phyloP scores from a whole-genome alignment of 2,113 vertebrate genomes.

The Melanotaenia duboulayi region DNA sequence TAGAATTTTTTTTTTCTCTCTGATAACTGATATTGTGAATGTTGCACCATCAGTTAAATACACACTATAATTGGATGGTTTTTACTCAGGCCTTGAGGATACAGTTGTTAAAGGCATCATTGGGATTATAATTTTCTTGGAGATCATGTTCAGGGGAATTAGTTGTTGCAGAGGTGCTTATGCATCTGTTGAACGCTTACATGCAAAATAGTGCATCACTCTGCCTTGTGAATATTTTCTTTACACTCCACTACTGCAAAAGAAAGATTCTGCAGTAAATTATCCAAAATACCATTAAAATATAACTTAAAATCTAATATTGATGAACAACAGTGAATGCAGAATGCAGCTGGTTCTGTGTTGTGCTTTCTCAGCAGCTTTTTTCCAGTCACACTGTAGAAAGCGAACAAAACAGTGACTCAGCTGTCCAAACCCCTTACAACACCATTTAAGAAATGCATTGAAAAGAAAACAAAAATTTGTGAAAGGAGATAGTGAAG shows the following conservation, averaged over 20 bases:
- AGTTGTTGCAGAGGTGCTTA: constrained; percentile 13
- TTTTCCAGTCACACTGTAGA: not conserved
- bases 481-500: not conserved
- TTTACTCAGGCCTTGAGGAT: too few species aligned
- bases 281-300: constrained; percentile 11
- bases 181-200: not conserved
- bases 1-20: too few species aligned
- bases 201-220: constrained; percentile 1
- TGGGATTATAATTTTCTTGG: not conserved
- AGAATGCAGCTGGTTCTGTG: not conserved
- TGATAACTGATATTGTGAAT: too few species aligned
- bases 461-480: not conserved
- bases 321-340: constrained; percentile 3
- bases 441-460: not conserved
- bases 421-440: not conserved
- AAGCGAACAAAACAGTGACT: not conserved
- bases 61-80: too few species aligned
- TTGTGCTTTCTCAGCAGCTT: not conserved
- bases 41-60: too few species aligned
- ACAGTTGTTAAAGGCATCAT: too few species aligned
- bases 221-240: constrained; percentile 7
- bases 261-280: constrained; percentile 12
- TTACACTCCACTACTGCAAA: too few species aligned
- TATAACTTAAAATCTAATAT: constrained; percentile 10
- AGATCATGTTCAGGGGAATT: not conserved